Percentiles rank a stretch among this genome's conserved stretches.
Evolutionary conservation across 1,140 invertebrate species (phyloP).

Genomic region (Pogonus chalceus): DNA sequence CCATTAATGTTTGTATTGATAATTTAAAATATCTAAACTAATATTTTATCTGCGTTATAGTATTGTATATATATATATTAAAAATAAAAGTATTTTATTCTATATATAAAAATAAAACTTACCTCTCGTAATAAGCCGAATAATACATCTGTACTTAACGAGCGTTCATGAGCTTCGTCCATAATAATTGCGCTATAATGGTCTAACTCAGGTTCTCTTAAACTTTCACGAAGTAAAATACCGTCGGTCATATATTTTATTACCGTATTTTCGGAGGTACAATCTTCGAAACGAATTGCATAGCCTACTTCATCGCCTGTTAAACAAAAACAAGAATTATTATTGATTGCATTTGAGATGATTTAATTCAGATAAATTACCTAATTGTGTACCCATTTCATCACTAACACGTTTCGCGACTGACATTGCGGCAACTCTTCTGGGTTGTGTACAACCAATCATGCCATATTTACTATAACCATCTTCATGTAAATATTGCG

Average conservation of each 20-base stretch:
- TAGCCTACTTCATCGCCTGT: conserved; percentile 88
- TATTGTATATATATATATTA: too few species aligned
- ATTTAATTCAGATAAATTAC: conserved; percentile 34
- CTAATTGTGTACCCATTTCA: conserved; percentile 87
- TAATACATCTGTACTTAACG: conserved; percentile 94
- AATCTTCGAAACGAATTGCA: conserved; percentile 99
- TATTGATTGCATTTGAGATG: neutral
- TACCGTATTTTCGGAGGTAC: conserved; percentile 89
- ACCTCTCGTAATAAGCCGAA: conserved; percentile 94
- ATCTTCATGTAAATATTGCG: conserved; percentile 96
- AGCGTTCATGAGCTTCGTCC: conserved; percentile 98
- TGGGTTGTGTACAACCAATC: conserved; percentile 91
- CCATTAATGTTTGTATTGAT: too few species aligned
- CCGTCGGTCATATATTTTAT: conserved; percentile 99
- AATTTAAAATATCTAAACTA: too few species aligned
- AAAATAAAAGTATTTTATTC: too few species aligned
- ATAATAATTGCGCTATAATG: conserved; percentile 95
- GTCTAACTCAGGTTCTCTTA: conserved; percentile 90
- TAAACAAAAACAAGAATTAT: conserved; percentile 8
- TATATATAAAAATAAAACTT: too few species aligned
- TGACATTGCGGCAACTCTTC: conserved; percentile 96
- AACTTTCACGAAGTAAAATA: conserved; percentile 89
- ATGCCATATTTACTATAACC: conserved; percentile 89
- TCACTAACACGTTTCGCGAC: conserved; percentile 98
- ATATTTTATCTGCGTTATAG: too few species aligned